A percentile compares a stretch with the other conserved stretches of the same genome.
phyloP scores from a whole-genome alignment of 1,140 invertebrate species.

The Heliconius nattereri region DNA sequence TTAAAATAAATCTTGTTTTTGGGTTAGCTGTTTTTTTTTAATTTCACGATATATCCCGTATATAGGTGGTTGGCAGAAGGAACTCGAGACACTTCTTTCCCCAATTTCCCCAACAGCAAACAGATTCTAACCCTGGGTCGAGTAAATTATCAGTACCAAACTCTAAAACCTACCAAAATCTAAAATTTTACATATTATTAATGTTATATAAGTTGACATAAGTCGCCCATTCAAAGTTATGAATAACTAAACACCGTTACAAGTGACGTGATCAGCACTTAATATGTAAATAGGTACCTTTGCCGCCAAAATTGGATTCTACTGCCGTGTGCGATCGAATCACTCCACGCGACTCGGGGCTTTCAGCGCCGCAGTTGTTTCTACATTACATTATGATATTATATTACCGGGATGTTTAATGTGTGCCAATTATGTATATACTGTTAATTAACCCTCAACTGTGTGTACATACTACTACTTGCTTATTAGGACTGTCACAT shows the following conservation, averaged over 20 bases:
- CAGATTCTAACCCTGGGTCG: too few species aligned
- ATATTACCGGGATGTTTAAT: neutral
- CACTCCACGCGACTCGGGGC: neutral
- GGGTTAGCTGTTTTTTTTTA: neutral
- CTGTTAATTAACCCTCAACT: neutral
- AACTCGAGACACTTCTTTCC: too few species aligned
- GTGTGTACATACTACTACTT: too few species aligned
- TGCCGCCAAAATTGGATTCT: constrained; percentile 19
- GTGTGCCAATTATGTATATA: neutral
- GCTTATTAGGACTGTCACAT: too few species aligned
- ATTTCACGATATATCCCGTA: neutral
- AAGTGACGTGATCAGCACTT: constrained; percentile 20
- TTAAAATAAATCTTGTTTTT: neutral
- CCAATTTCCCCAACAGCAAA: too few species aligned
- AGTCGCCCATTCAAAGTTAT: constrained; percentile 19
- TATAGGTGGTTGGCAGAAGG: too few species aligned
- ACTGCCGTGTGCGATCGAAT: neutral
- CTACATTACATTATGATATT: neutral
- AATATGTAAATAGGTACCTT: constrained; percentile 19
- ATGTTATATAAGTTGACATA: neutral
- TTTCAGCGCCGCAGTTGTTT: neutral
- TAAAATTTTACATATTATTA: neutral
- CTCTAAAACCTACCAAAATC: too few species aligned
- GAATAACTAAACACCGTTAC: constrained; percentile 28
- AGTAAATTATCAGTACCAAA: too few species aligned